Base-by-base conservation (phyloP, 2,888 invertebrate species). In the Archips xylosteana region DNA sequence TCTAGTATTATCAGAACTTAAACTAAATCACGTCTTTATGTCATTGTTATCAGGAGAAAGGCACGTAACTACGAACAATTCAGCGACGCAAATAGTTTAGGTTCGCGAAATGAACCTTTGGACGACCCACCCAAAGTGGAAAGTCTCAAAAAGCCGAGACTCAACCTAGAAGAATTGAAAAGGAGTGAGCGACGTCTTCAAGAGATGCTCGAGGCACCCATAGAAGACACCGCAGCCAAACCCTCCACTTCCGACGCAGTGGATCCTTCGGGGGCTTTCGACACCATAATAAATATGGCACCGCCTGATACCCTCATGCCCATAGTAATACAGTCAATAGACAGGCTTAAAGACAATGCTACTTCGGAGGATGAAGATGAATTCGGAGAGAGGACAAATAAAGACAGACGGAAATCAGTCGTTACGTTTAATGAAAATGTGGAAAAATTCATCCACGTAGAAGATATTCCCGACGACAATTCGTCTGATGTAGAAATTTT, bases 381-480 rank as follows among this genome's bases (percentile, higher is more conserved):
- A 80, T 94, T 87, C 74, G 94, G 94, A 1, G 94, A 94, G 85
- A 77, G 71, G 10, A 82, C 78, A n/a, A 83, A 78, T 68, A 83
- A 75, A 75, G 74, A 83, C 2, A 87, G 86, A 78, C 88, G 89
- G 78, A 95, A 95, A 82, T 94, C 95, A 3, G 92, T 94, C 0
- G 95, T 95, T 8, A 95, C 94, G 1, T 95, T 95, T 78, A 95
- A 95, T 82, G 95, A 95, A 81, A 92, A 95, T 49, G 95, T 95
- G 45, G 95, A 95, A 81, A 94, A 91, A 76, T 92, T 94, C 59
- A 92, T 94, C 70, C 92, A 95, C 76, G 89, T 95, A 12, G 94
- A 95, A 81, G 92, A 95, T 74, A 86, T 83, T 66, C 82, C 85
- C 13, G 87, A 81, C 47, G 81, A 87, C 36, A 67, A 75, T 47